Base-by-base conservation (phyloP, 2,888 invertebrate genomes). In the Bedellia somnulentella region DNA sequence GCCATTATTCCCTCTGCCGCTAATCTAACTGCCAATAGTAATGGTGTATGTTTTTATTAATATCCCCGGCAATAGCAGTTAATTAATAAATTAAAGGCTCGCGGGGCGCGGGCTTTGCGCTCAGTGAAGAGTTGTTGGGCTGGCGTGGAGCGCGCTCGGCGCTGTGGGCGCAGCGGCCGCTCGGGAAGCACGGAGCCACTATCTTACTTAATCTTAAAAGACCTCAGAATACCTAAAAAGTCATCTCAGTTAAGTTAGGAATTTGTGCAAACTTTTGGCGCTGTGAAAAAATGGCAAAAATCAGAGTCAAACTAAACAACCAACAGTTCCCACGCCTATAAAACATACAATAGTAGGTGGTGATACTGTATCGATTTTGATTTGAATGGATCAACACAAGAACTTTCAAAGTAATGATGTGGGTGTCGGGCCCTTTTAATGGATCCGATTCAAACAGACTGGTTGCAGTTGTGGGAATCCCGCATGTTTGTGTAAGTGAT, bases 21-120 rank as follows among this genome's bases (percentile, higher is more conserved):
- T 75, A 73, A 75, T 75, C 75, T 75, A 71, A 73, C 67, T 71
- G 73, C 73, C 71, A 70, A 75, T 75, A 75, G 70, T 59, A 58
- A 64, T 71, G 68, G 68, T 62, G 61, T 63, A 68, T 71, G 71
- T 70, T 70, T 35, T 75, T 73, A 64, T 70, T 70, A 70, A 66
- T 71, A 73, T 68, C 61, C 52, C 48, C 46, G 42, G 55, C 61
- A 57, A 63, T 66, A 66, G 62, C 57, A 52, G 62, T 66, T 75
- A 70, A 71, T 71, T 68, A 60, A 62, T 71, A 71, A n/a, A 75
- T 75, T 70, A 73, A 67, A 57, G 51, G 57, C 55, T 61, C 48
- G 52, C 38, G 44, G 29, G 11, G 50, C 46, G 48, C 41, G 48
- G 53, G 59, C 58, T 52, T 51, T 34, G 52, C 51, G 53, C n/a